A percentile compares a stretch with the other conserved stretches of the same genome.
phyloP scores from a whole-genome alignment of 2,797 vertebrate genomes.

The Myotis planiceps region DNA sequence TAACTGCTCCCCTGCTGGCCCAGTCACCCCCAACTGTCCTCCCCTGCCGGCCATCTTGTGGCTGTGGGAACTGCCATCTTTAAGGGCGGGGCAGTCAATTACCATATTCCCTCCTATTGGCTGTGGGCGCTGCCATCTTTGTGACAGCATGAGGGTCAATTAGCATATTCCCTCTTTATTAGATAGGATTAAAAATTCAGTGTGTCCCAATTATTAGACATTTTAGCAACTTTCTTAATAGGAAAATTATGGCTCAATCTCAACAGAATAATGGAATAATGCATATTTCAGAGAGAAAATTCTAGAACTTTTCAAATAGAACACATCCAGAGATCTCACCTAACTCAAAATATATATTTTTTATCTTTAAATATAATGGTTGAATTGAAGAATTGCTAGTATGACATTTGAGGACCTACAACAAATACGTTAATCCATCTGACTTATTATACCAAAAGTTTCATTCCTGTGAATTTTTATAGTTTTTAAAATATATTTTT shows the following conservation, averaged over 20 bases:
- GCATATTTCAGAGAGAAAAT: slow-evolving; percentile 6
- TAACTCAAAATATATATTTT: background rate
- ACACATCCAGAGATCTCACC: background rate
- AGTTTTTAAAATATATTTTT: background rate
- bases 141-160: too few relatives aligned
- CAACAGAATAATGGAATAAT: background rate
- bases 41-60: too few relatives aligned
- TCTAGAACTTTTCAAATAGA: background rate
- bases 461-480: background rate
- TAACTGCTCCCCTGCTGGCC: too few relatives aligned
- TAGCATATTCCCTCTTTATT: too few relatives aligned
- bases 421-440: background rate
- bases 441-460: background rate
- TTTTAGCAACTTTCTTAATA: background rate
- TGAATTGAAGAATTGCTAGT: background rate
- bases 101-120: too few relatives aligned
- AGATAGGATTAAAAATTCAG: background rate
- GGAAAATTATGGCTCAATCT: background rate
- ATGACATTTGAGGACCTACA: background rate
- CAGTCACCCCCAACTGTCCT: too few relatives aligned
- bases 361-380: background rate
- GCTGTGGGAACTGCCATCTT: too few relatives aligned
- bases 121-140: too few relatives aligned
- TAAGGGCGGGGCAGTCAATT: too few relatives aligned
- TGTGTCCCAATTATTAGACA: background rate